These are phyloP conservation scores for Phalloptychus januarius DNA, from an alignment of 2,797 vertebrate species.

Conservation along the genomic window DNA sequence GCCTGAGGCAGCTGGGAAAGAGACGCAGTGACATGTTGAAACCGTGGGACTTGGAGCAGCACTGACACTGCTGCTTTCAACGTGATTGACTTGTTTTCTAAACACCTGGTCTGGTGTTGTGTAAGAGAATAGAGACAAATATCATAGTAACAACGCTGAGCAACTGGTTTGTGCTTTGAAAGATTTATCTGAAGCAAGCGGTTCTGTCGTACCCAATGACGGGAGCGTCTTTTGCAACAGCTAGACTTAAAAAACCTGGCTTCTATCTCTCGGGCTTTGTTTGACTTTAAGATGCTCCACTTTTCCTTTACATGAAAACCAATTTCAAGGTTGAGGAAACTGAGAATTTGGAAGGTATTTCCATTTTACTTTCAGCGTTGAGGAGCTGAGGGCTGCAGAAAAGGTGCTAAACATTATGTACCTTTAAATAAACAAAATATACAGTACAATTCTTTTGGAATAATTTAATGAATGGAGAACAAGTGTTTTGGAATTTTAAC, in stretches of 20 bases:
- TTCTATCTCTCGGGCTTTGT: constrained; percentile 28
- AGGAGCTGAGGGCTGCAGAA: constrained; percentile 3
- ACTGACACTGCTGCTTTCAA: constrained; percentile 60
- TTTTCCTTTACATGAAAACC: constrained; percentile 30
- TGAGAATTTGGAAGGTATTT: constrained; percentile 6
- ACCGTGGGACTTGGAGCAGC: constrained; percentile 51
- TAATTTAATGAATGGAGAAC: no score
- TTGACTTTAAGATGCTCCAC: constrained; percentile 27
- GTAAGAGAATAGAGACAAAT: constrained; percentile 57
- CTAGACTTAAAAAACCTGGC: constrained; percentile 30
- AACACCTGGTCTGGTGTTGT: constrained; percentile 57
- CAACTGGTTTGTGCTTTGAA: constrained; percentile 27
- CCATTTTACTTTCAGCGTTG: constrained; percentile 20
- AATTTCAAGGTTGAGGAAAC: constrained; percentile 32
- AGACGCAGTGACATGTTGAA: constrained; percentile 56
- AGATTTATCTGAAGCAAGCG: constrained; percentile 31
- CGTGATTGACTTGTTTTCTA: constrained; percentile 60
- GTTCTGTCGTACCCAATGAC: constrained; percentile 12
- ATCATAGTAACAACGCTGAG: constrained; percentile 40
- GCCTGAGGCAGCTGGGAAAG: constrained; percentile 31
- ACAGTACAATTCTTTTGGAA: background rate
- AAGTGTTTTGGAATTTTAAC: background rate
- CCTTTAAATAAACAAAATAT: background rate
- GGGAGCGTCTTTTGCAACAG: constrained; percentile 16
- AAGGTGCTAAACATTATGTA: constrained; percentile 20